These are phyloP conservation scores for Dromococcyx pavoninus DNA, from an alignment of 2,797 vertebrate species.

Conservation along the genomic window DNA sequence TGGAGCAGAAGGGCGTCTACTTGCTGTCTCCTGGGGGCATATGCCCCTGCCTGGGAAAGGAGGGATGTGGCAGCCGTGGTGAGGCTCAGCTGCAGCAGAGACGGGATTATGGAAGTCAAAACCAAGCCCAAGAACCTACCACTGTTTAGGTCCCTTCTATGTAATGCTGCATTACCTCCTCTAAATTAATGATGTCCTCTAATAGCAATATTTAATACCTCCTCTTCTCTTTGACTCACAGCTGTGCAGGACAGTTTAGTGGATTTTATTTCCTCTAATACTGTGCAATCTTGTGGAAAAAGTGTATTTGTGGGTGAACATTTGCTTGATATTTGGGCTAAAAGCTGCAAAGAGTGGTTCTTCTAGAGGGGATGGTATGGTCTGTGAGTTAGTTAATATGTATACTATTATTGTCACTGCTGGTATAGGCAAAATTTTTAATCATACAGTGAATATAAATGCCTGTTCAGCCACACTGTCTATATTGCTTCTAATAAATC, in stretches of 20 bases:
- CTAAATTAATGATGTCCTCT: background rate
- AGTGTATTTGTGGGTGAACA: background rate
- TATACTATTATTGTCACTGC: background rate
- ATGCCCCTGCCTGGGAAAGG: rapidly evolving
- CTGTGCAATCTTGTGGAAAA: background rate
- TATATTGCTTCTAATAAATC: background rate
- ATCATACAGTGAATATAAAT: background rate
- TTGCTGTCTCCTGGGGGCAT: rapidly evolving
- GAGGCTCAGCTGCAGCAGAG: rapidly evolving
- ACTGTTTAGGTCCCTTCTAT: background rate
- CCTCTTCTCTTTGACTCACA: background rate
- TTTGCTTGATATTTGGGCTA: background rate
- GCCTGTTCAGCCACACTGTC: background rate
- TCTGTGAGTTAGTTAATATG: background rate
- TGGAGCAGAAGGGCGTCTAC: rapidly evolving
- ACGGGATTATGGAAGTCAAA: rapidly evolving
- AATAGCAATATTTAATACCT: background rate
- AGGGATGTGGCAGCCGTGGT: rapidly evolving
- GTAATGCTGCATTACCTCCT: background rate
- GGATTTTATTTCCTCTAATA: background rate
- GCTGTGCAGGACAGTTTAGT: background rate
- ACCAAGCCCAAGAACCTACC: rapidly evolving
- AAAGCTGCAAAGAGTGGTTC: background rate
- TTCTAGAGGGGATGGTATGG: background rate
- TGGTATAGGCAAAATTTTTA: background rate